Evolutionary conservation across 1,140 invertebrate genomes (phyloP).

Genomic region (Cephus cinctus): DNA sequence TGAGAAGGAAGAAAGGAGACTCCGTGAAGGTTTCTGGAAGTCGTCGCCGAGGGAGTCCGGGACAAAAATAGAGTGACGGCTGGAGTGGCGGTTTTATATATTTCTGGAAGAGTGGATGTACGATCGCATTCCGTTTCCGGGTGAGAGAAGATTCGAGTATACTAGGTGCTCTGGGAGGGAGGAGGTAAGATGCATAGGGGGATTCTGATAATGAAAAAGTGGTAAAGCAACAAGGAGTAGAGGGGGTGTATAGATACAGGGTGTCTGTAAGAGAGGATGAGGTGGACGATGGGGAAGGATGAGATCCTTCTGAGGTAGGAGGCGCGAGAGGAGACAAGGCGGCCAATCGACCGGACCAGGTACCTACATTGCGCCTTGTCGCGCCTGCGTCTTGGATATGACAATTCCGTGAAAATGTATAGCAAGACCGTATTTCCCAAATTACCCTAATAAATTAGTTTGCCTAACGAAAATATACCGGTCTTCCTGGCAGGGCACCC

Average conservation of each 20-base stretch:
- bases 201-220: not conserved
- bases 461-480: conserved; percentile 11
- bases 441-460: conserved; percentile 8
- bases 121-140: not conserved
- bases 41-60: not conserved
- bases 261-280: too few species aligned
- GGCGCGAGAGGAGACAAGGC: too few species aligned
- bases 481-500: not conserved
- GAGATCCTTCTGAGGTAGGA: not conserved
- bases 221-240: not conserved
- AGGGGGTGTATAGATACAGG: not conserved
- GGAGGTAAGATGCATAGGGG: not conserved
- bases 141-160: not conserved
- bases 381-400: not conserved
- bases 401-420: conserved; percentile 7
- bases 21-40: too few species aligned
- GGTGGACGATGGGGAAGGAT: too few species aligned
- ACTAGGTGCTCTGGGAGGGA: too few species aligned
- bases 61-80: not conserved
- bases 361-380: not conserved
- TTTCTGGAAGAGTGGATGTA: not conserved
- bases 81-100: not conserved
- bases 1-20: too few species aligned
- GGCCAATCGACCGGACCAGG: too few species aligned
- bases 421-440: conserved; percentile 1